Evolutionary conservation across 2,888 invertebrate species (phyloP).

Genomic region (Drosophila incognita): DNA sequence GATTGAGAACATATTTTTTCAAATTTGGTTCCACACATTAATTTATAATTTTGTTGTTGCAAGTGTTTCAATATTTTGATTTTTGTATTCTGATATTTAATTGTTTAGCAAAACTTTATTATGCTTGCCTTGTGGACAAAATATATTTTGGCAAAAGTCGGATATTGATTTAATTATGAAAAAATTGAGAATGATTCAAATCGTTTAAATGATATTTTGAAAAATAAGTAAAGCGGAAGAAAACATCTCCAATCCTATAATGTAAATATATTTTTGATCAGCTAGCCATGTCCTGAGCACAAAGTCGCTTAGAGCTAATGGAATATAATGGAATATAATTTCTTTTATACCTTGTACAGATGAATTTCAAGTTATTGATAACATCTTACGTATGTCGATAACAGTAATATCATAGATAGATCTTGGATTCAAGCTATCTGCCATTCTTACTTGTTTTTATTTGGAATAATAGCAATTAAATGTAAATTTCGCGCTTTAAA

Average conservation of each 20-base stretch:
- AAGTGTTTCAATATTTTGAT: constrained; percentile 12
- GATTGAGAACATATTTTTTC: constrained; percentile 26
- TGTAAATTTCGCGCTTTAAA: background rate
- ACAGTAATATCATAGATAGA: background rate
- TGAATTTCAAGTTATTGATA: background rate
- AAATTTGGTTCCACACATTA: constrained; percentile 40
- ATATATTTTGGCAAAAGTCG: constrained; percentile 46
- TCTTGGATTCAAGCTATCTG: background rate
- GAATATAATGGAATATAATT: background rate
- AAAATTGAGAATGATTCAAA: background rate
- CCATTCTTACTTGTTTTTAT: background rate
- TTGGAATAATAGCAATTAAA: background rate
- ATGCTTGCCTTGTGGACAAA: constrained; percentile 44
- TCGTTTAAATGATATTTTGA: background rate
- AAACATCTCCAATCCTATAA: background rate
- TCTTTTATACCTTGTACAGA: too few species aligned
- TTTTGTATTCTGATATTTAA: constrained; percentile 22
- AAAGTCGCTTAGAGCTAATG: background rate
- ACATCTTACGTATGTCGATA: background rate
- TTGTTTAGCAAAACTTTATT: constrained; percentile 36
- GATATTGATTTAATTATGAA: constrained; percentile 17
- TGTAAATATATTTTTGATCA: background rate
- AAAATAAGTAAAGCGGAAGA: background rate
- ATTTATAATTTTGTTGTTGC: constrained; percentile 12
- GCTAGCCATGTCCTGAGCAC: background rate